Percentiles rank a stretch among this genome's conserved stretches.
Evolutionary conservation across 2,113 vertebrate species (phyloP).

Genomic region (Sminthopsis crassicaudata): DNA sequence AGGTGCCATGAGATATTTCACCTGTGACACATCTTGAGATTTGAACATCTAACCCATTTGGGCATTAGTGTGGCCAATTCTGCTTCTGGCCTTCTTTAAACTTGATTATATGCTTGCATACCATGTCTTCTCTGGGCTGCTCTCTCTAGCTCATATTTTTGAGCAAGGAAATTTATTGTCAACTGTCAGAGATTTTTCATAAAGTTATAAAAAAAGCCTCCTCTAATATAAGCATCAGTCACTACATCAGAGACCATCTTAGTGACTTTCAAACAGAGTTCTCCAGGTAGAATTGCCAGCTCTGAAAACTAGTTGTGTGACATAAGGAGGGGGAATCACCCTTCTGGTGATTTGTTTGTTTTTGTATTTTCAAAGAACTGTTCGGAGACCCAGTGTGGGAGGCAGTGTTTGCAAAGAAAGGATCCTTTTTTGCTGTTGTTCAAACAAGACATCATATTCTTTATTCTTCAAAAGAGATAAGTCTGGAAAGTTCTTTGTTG

Average conservation of each 20-base stretch:
- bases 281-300: not conserved
- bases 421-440: not conserved
- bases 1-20: not conserved
- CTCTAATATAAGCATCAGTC: not conserved
- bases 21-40: not conserved
- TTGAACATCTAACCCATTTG: not conserved
- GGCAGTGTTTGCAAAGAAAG: not conserved
- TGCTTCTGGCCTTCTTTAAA: not conserved
- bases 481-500: not conserved
- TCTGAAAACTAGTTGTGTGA: not conserved
- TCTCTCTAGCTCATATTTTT: not conserved
- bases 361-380: not conserved
- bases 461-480: not conserved
- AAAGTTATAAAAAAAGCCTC: not conserved
- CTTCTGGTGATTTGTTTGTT: not conserved
- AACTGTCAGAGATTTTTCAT: slow-evolving; percentile 1
- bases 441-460: not conserved
- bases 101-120: not conserved
- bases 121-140: not conserved
- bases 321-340: not conserved
- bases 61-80: not conserved
- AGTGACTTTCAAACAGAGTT: not conserved
- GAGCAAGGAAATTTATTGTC: not conserved
- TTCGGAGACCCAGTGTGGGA: not conserved
- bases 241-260: not conserved